Conservation (phyloP, 2,888 invertebrate genomes). For the Tetropium fuscum region DNA sequence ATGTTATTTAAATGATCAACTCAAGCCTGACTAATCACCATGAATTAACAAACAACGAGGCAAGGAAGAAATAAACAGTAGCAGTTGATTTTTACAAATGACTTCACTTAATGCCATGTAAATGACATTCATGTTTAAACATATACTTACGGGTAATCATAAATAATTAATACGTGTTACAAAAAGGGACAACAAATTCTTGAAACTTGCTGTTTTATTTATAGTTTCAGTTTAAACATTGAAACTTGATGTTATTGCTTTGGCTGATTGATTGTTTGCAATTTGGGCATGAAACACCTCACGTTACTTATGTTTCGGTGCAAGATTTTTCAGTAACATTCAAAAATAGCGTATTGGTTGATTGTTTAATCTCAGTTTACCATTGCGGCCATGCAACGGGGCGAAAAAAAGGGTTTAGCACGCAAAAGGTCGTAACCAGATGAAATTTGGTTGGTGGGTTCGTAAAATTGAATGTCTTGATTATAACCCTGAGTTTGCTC, state of each 20-base stretch:
- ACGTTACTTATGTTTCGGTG: too few relatives aligned
- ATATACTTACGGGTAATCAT: slow-evolving; percentile 44
- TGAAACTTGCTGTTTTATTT: slow-evolving; percentile 23
- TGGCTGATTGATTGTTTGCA: slow-evolving; percentile 11
- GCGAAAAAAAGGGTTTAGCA: too few relatives aligned
- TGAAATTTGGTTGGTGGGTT: too few relatives aligned
- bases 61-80: slow-evolving; percentile 32
- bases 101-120: slow-evolving; percentile 47
- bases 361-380: too few relatives aligned
- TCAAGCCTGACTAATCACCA: slow-evolving; percentile 40
- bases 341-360: too few relatives aligned
- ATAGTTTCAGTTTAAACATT: slow-evolving; percentile 20
- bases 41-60: slow-evolving; percentile 39
- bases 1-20: slow-evolving; percentile 36
- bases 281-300: too few relatives aligned
- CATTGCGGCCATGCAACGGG: too few relatives aligned
- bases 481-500: too few relatives aligned
- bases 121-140: slow-evolving; percentile 45
- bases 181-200: slow-evolving; percentile 20
- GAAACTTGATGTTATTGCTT: slow-evolving; percentile 21
- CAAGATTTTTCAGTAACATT: too few relatives aligned
- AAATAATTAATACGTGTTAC: slow-evolving; percentile 48
- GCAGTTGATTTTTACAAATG: slow-evolving; percentile 50
- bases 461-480: too few relatives aligned
- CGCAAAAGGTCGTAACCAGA: too few relatives aligned